Conservation (phyloP, 30 jellyfish, hydroid and myxozoan genomes). For the Haliclystus octoradiatus region DNA sequence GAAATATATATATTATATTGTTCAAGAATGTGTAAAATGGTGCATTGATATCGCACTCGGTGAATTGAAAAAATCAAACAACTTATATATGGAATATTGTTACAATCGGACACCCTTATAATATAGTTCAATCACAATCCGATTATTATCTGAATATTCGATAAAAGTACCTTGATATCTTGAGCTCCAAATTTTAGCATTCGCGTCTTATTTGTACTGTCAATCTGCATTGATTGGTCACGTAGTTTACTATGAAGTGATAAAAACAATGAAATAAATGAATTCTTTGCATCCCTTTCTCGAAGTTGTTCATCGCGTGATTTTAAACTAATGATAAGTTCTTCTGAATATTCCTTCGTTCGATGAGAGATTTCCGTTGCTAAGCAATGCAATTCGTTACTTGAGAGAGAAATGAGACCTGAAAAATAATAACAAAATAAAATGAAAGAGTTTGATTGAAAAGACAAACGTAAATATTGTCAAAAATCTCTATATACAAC, state of each 20-base stretch:
- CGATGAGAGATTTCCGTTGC: background rate
- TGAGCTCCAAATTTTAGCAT: background rate
- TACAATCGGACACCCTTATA: too few species aligned
- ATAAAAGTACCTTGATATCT: background rate
- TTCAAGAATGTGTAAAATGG: too few species aligned
- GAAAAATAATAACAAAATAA: background rate
- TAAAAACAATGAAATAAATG: constrained; percentile 21
- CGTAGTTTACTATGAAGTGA: constrained; percentile 17
- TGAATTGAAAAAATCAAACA: too few species aligned
- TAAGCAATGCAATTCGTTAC: background rate
- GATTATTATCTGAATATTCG: too few species aligned
- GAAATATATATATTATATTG: too few species aligned
- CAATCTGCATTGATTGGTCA: background rate
- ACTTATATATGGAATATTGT: too few species aligned
- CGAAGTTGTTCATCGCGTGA: constrained; percentile 21
- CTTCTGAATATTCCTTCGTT: background rate
- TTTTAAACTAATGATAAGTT: too few species aligned
- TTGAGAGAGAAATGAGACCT: background rate
- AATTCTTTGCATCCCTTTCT: constrained; percentile 19
- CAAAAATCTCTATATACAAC: too few species aligned
- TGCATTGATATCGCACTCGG: too few species aligned
- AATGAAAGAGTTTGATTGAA: too few species aligned
- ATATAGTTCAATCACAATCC: too few species aligned
- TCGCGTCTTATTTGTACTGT: background rate
- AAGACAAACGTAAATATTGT: too few species aligned